These are phyloP conservation scores for Triplophysa yarkandensis DNA, from an alignment of 2,797 vertebrate species.

Conservation along the genomic window DNA sequence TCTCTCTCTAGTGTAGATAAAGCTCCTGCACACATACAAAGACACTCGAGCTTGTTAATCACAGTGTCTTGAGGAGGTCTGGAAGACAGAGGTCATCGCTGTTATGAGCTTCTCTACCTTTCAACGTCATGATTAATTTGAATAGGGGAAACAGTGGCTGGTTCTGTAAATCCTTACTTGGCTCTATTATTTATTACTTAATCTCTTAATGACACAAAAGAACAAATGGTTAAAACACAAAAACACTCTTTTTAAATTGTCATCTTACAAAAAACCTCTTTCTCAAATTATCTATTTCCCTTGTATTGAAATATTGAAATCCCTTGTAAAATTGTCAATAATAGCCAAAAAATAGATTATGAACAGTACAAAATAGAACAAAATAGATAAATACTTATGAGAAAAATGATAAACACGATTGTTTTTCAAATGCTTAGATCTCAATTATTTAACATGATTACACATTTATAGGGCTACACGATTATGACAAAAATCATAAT, in stretches of 20 bases:
- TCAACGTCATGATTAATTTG: slow-evolving; percentile 60
- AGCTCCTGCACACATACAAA: slow-evolving; percentile 23
- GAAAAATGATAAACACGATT: too few relatives aligned
- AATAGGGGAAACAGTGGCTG: slow-evolving; percentile 16
- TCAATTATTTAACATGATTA: too few relatives aligned
- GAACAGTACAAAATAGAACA: too few relatives aligned
- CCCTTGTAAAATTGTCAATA: neutral
- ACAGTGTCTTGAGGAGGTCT: slow-evolving; percentile 46
- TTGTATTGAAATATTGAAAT: too few relatives aligned
- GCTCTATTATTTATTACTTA: slow-evolving; percentile 23
- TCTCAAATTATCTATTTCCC: neutral
- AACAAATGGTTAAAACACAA: slow-evolving; percentile 5
- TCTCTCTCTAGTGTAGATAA: slow-evolving; percentile 31
- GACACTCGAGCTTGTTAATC: slow-evolving; percentile 55
- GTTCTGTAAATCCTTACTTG: slow-evolving; percentile 18
- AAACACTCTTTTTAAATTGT: slow-evolving; percentile 7
- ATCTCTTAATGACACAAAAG: slow-evolving; percentile 15
- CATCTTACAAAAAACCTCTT: neutral
- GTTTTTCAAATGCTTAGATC: too few relatives aligned
- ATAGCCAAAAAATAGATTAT: too few relatives aligned
- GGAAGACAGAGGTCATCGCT: slow-evolving; percentile 43
- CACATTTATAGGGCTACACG: too few relatives aligned
- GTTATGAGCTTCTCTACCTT: slow-evolving; percentile 49
- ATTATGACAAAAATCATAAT: too few relatives aligned
- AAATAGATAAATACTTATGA: too few relatives aligned